A percentile compares a stretch with the other conserved stretches of the same genome.
Conservation (phyloP, 1,140 invertebrate species). For the Caenorhabditis remanei region DNA sequence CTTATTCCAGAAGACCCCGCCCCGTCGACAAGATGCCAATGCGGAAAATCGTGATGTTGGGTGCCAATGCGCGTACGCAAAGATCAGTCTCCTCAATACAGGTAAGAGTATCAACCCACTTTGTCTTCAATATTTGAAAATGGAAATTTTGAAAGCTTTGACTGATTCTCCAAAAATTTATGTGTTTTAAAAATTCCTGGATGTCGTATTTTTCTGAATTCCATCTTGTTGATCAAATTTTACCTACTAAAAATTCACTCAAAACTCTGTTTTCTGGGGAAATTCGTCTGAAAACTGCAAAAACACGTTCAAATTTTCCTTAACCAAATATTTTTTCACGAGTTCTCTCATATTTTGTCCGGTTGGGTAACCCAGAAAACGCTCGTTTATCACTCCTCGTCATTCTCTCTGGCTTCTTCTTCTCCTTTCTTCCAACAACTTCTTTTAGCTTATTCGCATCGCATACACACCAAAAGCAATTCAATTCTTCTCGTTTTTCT, state of each 20-base stretch:
- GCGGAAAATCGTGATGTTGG: conserved; percentile 64
- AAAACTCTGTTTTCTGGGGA: background rate
- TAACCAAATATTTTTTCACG: background rate
- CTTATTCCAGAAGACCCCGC: conserved; percentile 50
- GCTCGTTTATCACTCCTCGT: conserved; percentile 53
- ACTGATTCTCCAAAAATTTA: no score
- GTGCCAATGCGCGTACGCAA: conserved; percentile 59
- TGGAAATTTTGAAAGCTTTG: no score
- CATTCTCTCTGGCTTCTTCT: conserved; percentile 20
- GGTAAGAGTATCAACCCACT: conserved; percentile 12
- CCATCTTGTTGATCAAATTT: no score
- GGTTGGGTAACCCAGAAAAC: conserved; percentile 37
- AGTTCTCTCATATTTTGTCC: conserved; percentile 23
- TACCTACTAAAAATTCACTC: no score
- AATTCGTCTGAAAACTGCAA: background rate
- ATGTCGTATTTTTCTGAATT: no score
- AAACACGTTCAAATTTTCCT: background rate
- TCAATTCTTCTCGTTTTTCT: conserved; percentile 39
- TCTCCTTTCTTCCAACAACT: background rate
- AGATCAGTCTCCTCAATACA: conserved; percentile 63
- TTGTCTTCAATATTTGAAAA: background rate
- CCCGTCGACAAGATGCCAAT: conserved; percentile 55
- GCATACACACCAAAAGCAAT: conserved; percentile 23
- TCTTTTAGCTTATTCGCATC: conserved; percentile 32
- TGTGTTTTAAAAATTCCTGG: background rate